Base-by-base conservation (phyloP, 37 sponge, comb jelly and placozoan genomes). In the Aplysina aerophoba region DNA sequence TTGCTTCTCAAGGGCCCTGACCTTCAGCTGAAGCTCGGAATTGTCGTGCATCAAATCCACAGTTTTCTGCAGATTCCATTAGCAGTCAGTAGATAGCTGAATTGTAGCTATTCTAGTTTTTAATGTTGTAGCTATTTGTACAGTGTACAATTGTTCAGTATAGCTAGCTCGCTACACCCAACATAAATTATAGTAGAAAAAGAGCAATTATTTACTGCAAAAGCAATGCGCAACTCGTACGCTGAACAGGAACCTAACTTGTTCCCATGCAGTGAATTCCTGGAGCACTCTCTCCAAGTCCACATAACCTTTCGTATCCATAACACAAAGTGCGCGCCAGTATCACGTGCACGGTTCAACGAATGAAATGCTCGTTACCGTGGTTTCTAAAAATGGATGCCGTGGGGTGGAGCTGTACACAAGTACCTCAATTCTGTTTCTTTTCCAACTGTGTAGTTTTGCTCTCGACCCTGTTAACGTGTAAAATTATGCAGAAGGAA, bases 191-290 rank as follows among this genome's bases (percentile, higher is more conserved):
- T 17, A 4, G 6, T 2, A 30, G 34, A 27, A 4, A 30, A 69
- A n/a, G 4, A 69, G 71, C 19, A 69, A 30, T 35, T 30, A 6
- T 69, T 30, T 4, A 62, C 27, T 25, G 4, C 27, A 25, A 14
- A 14, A 62, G 5, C 63, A 4, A 25, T 62, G n/a, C n/a, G 12
- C 4, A 11, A 27, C 63, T 14, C 63, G 12, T n/a, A 15, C 17
- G 44, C 8, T 4, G 54, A 40, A 44, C 41, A 75, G n/a, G 2
- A 44, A 25, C 4, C 44, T 14, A 40, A 75, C 78, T 24, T 75
- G 21, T 11, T 75, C 78, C 78, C 78, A 75, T 16, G 44, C 54
- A 37, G 31, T 40, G 78, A 75, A 75, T 21, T 75, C 78, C 25
- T 40, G n/a, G 13, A 75, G 54, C 6, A 41, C 78, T 19, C 37